Conservation (phyloP, 2,888 invertebrate genomes). For the Napeogenes sylphis region DNA sequence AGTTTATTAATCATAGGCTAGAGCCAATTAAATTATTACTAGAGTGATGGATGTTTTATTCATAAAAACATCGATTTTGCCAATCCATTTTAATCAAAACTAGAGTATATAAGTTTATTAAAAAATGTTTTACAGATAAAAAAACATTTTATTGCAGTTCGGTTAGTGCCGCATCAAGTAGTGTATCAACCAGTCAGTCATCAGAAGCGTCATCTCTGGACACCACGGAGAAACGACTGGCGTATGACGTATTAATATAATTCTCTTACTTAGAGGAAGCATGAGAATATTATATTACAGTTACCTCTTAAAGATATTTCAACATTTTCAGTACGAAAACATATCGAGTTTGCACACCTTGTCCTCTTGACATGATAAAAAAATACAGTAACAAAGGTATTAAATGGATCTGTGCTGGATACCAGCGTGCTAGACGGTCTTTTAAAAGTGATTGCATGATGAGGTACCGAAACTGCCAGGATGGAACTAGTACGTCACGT, state of each 20-base stretch:
- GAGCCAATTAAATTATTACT: no score
- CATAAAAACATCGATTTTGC: no score
- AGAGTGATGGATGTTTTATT: no score
- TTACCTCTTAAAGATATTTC: not conserved
- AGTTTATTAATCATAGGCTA: not conserved
- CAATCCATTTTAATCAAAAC: no score
- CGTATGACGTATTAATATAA: constrained; percentile 38
- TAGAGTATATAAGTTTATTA: no score
- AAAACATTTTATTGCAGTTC: constrained; percentile 31
- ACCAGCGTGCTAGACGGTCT: constrained; percentile 53
- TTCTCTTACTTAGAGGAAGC: no score
- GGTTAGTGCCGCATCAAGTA: constrained; percentile 27
- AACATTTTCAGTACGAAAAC: constrained; percentile 37
- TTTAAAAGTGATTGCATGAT: constrained; percentile 63
- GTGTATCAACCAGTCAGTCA: constrained; percentile 32
- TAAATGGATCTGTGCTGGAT: constrained; percentile 56
- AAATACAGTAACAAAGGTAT: constrained; percentile 47
- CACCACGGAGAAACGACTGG: constrained; percentile 42
- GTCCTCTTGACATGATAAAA: constrained; percentile 54
- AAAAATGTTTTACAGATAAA: not conserved
- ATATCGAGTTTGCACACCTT: constrained; percentile 49
- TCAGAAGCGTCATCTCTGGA: constrained; percentile 52
- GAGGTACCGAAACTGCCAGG: constrained; percentile 61
- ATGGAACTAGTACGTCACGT: constrained; percentile 50
- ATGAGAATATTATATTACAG: not conserved